Conservation (phyloP, 2,797 vertebrate species). For the Lagocephalus sceleratus region DNA sequence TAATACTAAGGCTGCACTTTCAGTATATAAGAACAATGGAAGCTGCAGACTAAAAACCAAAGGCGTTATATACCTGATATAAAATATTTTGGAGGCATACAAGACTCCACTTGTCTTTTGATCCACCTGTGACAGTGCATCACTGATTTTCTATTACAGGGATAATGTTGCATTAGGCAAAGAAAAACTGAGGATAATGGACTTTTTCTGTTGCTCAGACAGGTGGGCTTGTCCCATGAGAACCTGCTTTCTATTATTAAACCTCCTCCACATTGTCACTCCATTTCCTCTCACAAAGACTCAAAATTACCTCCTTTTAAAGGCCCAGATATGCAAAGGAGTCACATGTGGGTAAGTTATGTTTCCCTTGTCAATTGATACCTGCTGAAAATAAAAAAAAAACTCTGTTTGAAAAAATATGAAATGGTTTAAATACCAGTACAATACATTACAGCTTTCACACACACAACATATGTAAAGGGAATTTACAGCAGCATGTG, state of each 20-base stretch:
- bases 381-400: background rate
- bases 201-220: slow-evolving; percentile 71
- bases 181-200: slow-evolving; percentile 71
- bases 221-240: slow-evolving; percentile 63
- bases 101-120: slow-evolving; percentile 37
- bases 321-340: slow-evolving; percentile 47
- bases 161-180: slow-evolving; percentile 64
- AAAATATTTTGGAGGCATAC: slow-evolving; percentile 7
- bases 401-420: background rate
- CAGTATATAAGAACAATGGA: too few species aligned
- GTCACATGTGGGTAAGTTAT: slow-evolving; percentile 25
- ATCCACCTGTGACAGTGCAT: slow-evolving; percentile 45
- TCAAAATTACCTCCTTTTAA: slow-evolving; percentile 68
- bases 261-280: slow-evolving; percentile 49
- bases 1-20: slow-evolving; percentile 6
- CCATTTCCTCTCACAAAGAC: slow-evolving; percentile 57
- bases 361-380: slow-evolving; percentile 27
- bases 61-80: too few species aligned
- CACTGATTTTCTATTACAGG: slow-evolving; percentile 71
- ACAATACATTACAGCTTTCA: slow-evolving; percentile 27
- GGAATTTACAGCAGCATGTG: too few species aligned
- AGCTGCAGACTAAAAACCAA: too few species aligned
- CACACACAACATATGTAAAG: slow-evolving; percentile 29
- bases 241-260: slow-evolving; percentile 74
- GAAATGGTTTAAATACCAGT: slow-evolving; percentile 23